phyloP scores from a whole-genome alignment of 23 tunicate genomes.

The Pegea sp. region DNA sequence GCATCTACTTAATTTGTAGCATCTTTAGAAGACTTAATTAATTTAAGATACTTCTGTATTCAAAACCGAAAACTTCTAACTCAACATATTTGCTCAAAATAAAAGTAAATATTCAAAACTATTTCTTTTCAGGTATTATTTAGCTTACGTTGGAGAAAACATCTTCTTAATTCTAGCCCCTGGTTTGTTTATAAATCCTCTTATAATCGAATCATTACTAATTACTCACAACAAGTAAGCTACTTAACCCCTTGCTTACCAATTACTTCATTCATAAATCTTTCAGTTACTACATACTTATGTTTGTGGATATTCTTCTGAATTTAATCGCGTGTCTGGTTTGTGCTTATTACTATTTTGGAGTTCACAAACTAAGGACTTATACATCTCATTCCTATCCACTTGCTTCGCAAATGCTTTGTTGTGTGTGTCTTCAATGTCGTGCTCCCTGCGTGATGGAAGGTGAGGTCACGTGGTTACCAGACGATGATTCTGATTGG shows the following conservation, averaged over 20 bases:
- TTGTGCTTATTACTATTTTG: conserved; percentile 42
- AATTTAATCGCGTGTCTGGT: conserved; percentile 24
- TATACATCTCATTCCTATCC: conserved; percentile 72
- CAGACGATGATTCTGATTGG: conserved; percentile 20
- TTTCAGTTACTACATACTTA: conserved; percentile 31
- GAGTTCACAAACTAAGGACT: conserved; percentile 48
- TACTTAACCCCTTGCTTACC: not conserved
- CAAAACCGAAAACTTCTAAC: no score
- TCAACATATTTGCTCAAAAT: no score
- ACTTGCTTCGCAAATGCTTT: conserved; percentile 9
- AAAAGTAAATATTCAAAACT: no score
- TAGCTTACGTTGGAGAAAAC: conserved; percentile 48
- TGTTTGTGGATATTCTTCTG: conserved; percentile 20
- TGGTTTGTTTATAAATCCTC: conserved; percentile 19
- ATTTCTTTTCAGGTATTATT: conserved; percentile 63
- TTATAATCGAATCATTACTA: conserved; percentile 6
- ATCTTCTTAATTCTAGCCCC: conserved; percentile 35
- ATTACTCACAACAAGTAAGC: conserved; percentile 1
- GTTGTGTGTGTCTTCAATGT: conserved; percentile 14
- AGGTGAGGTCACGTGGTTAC: not conserved
- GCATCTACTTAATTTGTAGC: no score
- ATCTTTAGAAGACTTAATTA: no score
- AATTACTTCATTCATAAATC: not conserved
- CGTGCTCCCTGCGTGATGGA: not conserved
- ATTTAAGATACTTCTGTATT: no score